Conservation (phyloP, 2,113 vertebrate genomes). For the Cryptotis parvus region DNA sequence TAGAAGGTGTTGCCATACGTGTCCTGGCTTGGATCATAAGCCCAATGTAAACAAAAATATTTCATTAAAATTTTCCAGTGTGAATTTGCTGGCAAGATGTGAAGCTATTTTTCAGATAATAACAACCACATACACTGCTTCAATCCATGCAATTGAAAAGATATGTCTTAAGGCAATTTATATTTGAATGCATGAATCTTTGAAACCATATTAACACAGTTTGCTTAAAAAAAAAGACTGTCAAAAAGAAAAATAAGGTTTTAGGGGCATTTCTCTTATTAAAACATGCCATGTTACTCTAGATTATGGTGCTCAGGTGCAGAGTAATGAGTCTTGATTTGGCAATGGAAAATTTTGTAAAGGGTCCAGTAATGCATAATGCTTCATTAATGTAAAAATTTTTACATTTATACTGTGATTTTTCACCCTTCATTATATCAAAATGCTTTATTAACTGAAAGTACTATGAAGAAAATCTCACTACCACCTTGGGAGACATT, state of each 20-base stretch:
- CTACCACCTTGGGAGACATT: slow-evolving; percentile 28
- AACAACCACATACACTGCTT: not conserved
- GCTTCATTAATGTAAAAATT: slow-evolving; percentile 68
- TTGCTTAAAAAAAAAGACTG: slow-evolving; percentile 41
- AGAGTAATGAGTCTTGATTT: slow-evolving; percentile 66
- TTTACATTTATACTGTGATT: slow-evolving; percentile 72
- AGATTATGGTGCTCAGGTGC: slow-evolving; percentile 73
- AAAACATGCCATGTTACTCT: slow-evolving; percentile 55
- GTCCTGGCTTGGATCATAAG: slow-evolving; percentile 34
- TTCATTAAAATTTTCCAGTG: slow-evolving; percentile 38
- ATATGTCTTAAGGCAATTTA: slow-evolving; percentile 51
- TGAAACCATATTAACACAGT: slow-evolving; percentile 36
- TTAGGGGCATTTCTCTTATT: slow-evolving; percentile 61
- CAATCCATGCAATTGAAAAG: slow-evolving; percentile 26
- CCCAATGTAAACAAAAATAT: slow-evolving; percentile 22
- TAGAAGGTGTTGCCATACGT: slow-evolving; percentile 31
- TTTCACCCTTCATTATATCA: slow-evolving; percentile 66
- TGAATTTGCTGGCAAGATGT: slow-evolving; percentile 58
- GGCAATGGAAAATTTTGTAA: slow-evolving; percentile 61
- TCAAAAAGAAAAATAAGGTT: slow-evolving; percentile 53
- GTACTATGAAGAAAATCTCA: slow-evolving; percentile 44
- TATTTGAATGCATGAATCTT: slow-evolving; percentile 47
- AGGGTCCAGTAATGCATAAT: slow-evolving; percentile 62
- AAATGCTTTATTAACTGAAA: slow-evolving; percentile 65
- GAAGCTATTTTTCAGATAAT: slow-evolving; percentile 49